Base-by-base conservation (phyloP, 2,888 invertebrate genomes). In the Choreutis nemorana region DNA sequence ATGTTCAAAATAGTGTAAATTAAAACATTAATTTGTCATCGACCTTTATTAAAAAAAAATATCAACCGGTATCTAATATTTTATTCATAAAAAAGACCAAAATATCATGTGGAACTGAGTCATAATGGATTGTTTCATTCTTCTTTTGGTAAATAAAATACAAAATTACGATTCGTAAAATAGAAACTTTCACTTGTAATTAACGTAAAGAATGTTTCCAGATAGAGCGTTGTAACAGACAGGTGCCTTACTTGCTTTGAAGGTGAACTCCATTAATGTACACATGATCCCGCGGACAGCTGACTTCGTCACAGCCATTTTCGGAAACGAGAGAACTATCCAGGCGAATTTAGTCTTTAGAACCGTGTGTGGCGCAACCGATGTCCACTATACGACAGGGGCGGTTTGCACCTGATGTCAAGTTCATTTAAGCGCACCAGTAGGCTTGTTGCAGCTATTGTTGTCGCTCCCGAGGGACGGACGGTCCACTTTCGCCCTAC, bases 241-340 rank as follows among this genome's bases (percentile, higher is more conserved):
- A 24, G 25, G 34, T 38, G 23, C 40, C 72, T 77, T 75, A 78
- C 78, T 78, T 70, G 78, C 78, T 78, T 67, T 77, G 46, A 78
- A 78, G 36, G 78, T 78, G 44, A 78, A 66, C 54, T 78, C 78
- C 75, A 78, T 72, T 40, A 78, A 61, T 34, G 75, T 66, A 46
- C 75, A 78, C 78, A 78, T 78, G 43, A 77, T 63, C 35, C 78
- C 78, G 34, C 78, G 71, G 29, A 78, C 72, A 29, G 62, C 65
- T 25, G 75, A 66, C 47, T 72, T 77, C 9, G 78, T 77, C 31
- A 68, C 55, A 20, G 73, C 64, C 75, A 75, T 75, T 35, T 52
- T 46, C 9, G 18, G 25, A 14, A 29, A 33, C 12, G 27, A 34
- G 25, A 26, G 26, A 14, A 13, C 7, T 20, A 20, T 6, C 20